Base-by-base conservation (phyloP, 2,888 invertebrate species). In the Nemurella pictetii region DNA sequence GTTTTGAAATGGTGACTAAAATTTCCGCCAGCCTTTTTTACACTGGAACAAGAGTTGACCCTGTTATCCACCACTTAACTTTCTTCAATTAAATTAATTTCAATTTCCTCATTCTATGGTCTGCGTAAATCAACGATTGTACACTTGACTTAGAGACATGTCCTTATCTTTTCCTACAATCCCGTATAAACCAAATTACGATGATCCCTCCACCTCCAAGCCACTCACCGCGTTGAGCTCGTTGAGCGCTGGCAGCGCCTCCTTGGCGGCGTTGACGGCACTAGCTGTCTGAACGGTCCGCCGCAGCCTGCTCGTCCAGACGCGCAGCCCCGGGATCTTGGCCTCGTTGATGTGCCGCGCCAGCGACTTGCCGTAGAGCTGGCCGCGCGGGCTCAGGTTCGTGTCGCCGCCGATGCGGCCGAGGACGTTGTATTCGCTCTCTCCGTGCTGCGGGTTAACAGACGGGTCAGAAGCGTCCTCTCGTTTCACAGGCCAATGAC, bases 321-420 rank as follows among this genome's bases (percentile, higher is more conserved):
- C 96, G 86, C 95, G 93, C 85, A 97, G 91, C 80, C 94, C 93
- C 0, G 94, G 93, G 86, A 96, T 94, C 87, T 94, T 92, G 0
- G 94, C 93, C 30, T 91, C 91, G 86, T 93, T 93, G 84, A 97
- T 94, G 89, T 95, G 94, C 15, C 94, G 93, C 0, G 95, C 94
- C 86, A 97, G 91, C 0, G 94, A 94, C 86, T 93, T 92, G 0
- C 95, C 95, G 91, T 97, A 98, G 89, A 94, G 91, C 88, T 94
- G 91, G 0, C 98, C 98, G 29, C 97, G 93, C 0, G 95, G 93
- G 7, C 97, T 97, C 75, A 98, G 91, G 29, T 94, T 94, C 15
- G 97, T 95, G 90, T 98, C 97, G 0, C 98, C 98, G 0, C 98
- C 98, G 88, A 98, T 97, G 86, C 96, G 93, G 0, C 98, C 98